Evolutionary conservation across 2,113 vertebrate species (phyloP).

Genomic region (Ailurus styani): DNA sequence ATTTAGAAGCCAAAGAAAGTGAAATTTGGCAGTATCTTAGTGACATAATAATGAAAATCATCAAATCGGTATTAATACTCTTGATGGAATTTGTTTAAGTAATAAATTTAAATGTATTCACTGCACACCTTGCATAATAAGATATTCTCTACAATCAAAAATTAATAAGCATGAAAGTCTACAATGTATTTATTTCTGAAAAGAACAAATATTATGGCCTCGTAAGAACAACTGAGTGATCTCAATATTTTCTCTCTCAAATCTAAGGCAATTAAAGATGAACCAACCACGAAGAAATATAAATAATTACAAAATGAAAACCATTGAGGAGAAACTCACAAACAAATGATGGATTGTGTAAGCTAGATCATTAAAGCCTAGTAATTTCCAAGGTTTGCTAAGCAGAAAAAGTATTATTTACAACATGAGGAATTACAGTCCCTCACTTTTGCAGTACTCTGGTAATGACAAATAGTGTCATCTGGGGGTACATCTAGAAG

Average conservation of each 20-base stretch:
- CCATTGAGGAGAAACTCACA: constrained; percentile 17
- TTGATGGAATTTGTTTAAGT: constrained; percentile 43
- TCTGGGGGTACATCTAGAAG: neutral
- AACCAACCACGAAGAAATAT: constrained; percentile 21
- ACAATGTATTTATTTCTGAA: constrained; percentile 51
- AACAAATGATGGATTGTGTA: constrained; percentile 30
- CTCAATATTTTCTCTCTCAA: constrained; percentile 27
- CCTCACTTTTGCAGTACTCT: neutral
- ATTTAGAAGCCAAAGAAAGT: constrained; percentile 59
- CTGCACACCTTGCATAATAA: constrained; percentile 27
- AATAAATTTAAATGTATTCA: constrained; percentile 66
- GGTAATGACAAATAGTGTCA: neutral
- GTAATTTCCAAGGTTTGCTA: constrained; percentile 20
- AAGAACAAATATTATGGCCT: constrained; percentile 58
- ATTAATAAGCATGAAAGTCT: constrained; percentile 51
- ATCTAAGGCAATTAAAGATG: constrained; percentile 59
- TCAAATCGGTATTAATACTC: constrained; percentile 34
- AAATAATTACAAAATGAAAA: constrained; percentile 46
- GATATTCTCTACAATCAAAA: constrained; percentile 56
- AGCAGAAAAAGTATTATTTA: neutral
- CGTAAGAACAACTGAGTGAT: constrained; percentile 34
- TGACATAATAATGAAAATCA: constrained; percentile 63
- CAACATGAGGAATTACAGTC: neutral
- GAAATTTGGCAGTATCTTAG: constrained; percentile 37
- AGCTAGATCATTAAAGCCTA: constrained; percentile 9